These are phyloP conservation scores for Epiblema foenella DNA, from an alignment of 2,888 invertebrate species.

Conservation along the genomic window DNA sequence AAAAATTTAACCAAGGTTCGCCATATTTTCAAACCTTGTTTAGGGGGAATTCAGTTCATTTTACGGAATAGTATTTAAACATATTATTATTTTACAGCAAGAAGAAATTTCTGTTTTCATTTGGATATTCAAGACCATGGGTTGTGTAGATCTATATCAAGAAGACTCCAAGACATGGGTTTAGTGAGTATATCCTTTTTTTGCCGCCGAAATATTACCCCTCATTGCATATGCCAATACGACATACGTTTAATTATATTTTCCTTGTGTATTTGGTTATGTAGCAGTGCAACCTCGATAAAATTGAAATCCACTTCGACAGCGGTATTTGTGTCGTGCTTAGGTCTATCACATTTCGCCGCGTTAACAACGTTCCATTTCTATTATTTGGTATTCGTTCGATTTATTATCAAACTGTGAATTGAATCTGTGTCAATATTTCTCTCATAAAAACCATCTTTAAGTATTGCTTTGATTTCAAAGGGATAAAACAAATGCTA, in stretches of 20 bases:
- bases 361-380: conserved; percentile 63
- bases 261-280: conserved; percentile 59
- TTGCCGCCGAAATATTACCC: conserved; percentile 66
- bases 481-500: background rate
- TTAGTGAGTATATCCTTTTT: conserved; percentile 84
- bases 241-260: conserved; percentile 51
- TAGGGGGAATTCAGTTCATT: conserved; percentile 52
- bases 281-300: conserved; percentile 52
- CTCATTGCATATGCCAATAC: conserved; percentile 43
- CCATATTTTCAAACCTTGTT: conserved; percentile 55
- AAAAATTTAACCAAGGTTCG: conserved; percentile 80
- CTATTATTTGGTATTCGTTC: background rate
- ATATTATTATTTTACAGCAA: conserved; percentile 66
- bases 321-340: conserved; percentile 27
- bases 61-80: conserved; percentile 28
- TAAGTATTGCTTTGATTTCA: background rate
- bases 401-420: background rate
- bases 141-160: conserved; percentile 86
- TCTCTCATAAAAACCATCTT: background rate
- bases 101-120: conserved; percentile 89
- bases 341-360: conserved; percentile 56
- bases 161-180: conserved; percentile 89
- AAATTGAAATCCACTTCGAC: conserved; percentile 48
- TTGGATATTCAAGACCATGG: conserved; percentile 90
- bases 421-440: background rate